Evolutionary conservation across 2,888 invertebrate species (phyloP).

Genomic region (Calameuta idolon): DNA sequence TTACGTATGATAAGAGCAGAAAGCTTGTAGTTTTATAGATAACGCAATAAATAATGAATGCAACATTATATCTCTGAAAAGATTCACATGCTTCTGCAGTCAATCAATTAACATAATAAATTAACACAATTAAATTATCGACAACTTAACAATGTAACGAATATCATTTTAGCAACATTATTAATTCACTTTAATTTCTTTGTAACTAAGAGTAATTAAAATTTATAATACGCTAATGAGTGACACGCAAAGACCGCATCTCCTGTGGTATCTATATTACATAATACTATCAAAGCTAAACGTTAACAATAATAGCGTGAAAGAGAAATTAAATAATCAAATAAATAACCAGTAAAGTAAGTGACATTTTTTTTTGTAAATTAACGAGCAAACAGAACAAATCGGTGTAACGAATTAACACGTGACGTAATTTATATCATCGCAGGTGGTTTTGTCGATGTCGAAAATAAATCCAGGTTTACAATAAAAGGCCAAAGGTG

Average conservation of each 20-base stretch:
- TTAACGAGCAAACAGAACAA: background rate
- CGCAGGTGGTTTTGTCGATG: constrained; percentile 32
- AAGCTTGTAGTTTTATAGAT: background rate
- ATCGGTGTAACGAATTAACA: constrained; percentile 30
- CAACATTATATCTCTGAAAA: background rate
- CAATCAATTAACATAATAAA: background rate
- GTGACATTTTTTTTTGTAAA: background rate
- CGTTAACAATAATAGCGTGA: too few relatives aligned
- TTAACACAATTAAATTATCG: background rate
- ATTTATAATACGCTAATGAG: background rate
- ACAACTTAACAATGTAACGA: background rate
- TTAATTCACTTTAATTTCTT: background rate
- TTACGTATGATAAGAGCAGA: background rate
- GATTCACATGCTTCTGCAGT: background rate
- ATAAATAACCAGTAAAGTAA: background rate
- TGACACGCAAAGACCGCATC: too few relatives aligned
- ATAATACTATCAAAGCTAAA: background rate
- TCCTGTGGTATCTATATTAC: background rate
- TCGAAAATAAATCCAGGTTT: constrained; percentile 36
- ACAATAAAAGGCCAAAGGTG: constrained; percentile 41
- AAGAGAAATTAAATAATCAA: background rate
- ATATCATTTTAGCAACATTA: background rate
- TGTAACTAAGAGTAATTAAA: background rate
- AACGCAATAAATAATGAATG: background rate
- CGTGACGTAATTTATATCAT: constrained; percentile 24